Evolutionary conservation across 2,113 vertebrate genomes (phyloP), one percentile per base, ranked within the genome.

Genomic region (Uria lomvia): DNA sequence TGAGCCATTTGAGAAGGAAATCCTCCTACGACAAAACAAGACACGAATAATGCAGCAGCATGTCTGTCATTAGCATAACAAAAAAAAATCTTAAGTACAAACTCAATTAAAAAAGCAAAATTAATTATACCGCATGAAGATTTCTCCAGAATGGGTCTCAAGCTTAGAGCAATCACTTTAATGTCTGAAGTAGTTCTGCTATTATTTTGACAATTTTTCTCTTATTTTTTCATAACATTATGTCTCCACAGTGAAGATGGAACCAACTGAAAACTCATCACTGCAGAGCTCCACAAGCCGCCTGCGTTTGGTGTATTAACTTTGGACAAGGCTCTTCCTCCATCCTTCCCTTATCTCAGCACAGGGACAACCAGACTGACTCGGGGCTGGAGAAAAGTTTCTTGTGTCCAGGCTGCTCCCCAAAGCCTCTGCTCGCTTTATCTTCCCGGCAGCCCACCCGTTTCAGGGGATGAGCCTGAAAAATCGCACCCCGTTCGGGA

Each of bases 361-460:
- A 12, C 26, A 47, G 32, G 21, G 40, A 27, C 73, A 42, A 3
- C 2, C 49, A 26, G 27, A 3, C 52, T 0, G 15, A 4, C 40
- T 6, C 52, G 0, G 47, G 21, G 43, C 59, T 32, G 4, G 4
- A 2, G 8, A 14, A 8, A 38, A n/a, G 9, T 7, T 26, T 34
- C 26, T 19, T 5, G 36, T 7, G 11, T 3, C 52, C 71, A 5
- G 21, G 2, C 23, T 7, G 56, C 66, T 80, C 29, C 62, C 67
- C 23, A n/a, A 7, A 63, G 32, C 38, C 6, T 0, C 62, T 5
- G 71, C 55, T 26, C 15, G 12, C 45, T 18, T 11, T 4, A 2
- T 15, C 22, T 17, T 17, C 29, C 52, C 27, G 22, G 32, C 60
- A 34, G 55, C 71, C 23, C 45, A 2, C 18, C 13, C 15, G 3